phyloP scores from a whole-genome alignment of 1,140 invertebrate species.

The Trinorchestia longiramus region DNA sequence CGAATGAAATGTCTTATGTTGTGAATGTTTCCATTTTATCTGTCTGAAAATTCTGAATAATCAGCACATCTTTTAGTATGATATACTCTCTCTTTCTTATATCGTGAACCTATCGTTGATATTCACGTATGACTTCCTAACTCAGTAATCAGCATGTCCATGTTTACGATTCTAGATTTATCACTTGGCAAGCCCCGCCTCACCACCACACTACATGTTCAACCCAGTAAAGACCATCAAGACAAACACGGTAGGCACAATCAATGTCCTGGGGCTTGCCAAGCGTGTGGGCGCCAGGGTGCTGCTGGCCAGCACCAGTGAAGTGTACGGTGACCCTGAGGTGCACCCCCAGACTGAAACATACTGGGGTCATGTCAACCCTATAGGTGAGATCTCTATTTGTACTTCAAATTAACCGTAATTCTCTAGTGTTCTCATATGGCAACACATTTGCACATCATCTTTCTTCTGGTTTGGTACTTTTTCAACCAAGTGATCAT shows the following conservation, averaged over 20 bases:
- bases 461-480: too few relatives aligned
- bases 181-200: constrained; percentile 97
- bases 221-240: constrained; percentile 99
- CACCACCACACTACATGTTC: constrained; percentile 99
- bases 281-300: constrained; percentile 94
- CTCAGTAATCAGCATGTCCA: neutral
- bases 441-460: too few relatives aligned
- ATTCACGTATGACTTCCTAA: too few relatives aligned
- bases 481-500: too few relatives aligned
- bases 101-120: too few relatives aligned
- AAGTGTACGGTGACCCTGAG: constrained; percentile 98
- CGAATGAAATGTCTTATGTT: too few relatives aligned
- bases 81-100: too few relatives aligned
- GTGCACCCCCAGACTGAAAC: constrained; percentile 95
- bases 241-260: constrained; percentile 99
- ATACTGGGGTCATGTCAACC: constrained; percentile 99
- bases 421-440: too few relatives aligned
- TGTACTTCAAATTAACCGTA: too few relatives aligned
- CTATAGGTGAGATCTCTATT: constrained; percentile 81
- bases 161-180: constrained; percentile 78
- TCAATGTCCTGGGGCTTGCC: constrained; percentile 97
- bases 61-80: too few relatives aligned
- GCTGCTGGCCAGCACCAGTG: constrained; percentile 97
- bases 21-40: too few relatives aligned
- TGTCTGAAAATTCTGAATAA: too few relatives aligned